Evolutionary conservation across 2,888 invertebrate genomes (phyloP).

Genomic region (Cheilosia vernalis): DNA sequence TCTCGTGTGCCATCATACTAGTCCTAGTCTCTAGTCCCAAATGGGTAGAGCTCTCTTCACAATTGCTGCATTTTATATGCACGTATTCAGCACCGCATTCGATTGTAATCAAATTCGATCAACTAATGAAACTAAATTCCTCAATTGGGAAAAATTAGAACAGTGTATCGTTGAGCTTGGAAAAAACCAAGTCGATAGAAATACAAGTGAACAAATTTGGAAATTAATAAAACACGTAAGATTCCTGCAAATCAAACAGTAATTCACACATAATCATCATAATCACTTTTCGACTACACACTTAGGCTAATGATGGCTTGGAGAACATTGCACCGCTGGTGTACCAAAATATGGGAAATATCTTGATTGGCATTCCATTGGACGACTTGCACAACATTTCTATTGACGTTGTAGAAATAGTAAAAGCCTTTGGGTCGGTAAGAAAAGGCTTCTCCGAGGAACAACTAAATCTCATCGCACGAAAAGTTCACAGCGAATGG

Average conservation of each 20-base stretch:
- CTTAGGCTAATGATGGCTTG: slow-evolving; percentile 76
- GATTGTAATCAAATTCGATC: slow-evolving; percentile 75
- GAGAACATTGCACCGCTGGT: slow-evolving; percentile 77
- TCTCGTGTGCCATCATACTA: neutral
- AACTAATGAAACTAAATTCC: slow-evolving; percentile 68
- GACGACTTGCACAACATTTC: slow-evolving; percentile 85
- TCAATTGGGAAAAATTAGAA: slow-evolving; percentile 77
- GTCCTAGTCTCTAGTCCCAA: neutral
- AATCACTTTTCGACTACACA: no score
- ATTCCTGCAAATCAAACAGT: neutral
- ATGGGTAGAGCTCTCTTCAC: slow-evolving; percentile 14
- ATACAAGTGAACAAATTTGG: slow-evolving; percentile 78
- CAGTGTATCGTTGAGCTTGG: slow-evolving; percentile 76
- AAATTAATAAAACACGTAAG: slow-evolving; percentile 77
- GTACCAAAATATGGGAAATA: slow-evolving; percentile 77
- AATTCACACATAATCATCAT: neutral
- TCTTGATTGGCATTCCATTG: slow-evolving; percentile 82
- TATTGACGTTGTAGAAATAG: slow-evolving; percentile 84
- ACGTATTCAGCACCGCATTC: slow-evolving; percentile 1
- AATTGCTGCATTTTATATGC: slow-evolving; percentile 5
- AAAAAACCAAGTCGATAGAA: slow-evolving; percentile 74
- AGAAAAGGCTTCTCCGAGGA: slow-evolving; percentile 78
- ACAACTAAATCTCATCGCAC: slow-evolving; percentile 84
- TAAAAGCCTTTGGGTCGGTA: slow-evolving; percentile 85
- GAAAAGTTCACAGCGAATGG: slow-evolving; percentile 85